Evolutionary conservation across 1,140 invertebrate genomes (phyloP), one percentile per base, ranked within the genome.

Genomic region (Branchinecta lynchi): DNA sequence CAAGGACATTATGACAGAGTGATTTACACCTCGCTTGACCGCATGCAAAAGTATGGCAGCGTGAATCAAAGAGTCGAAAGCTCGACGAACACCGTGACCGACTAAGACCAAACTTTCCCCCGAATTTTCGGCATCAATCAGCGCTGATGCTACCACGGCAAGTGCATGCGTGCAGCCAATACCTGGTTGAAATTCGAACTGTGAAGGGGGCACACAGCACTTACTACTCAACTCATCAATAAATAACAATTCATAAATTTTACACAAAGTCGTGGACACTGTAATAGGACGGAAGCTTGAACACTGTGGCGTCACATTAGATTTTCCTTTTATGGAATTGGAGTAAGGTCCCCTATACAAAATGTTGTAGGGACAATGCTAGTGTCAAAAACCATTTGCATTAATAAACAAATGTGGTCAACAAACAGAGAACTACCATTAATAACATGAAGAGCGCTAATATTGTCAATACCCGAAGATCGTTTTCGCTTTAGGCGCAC

Each of bases 371-470:
- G 51, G 17, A 60, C 51, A 60, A 6, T 60, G 51, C 51, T 60
- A 15, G 51, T 60, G 6, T 60, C 51, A 60, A 60, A 60, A 60
- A 60, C 6, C 51, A 60, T 60, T 20, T 60, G 51, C 51, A 60
- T 60, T 60, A 60, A 60, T 20, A 60, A 60, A 60, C 51, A 60
- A 60, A 60, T 60, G 6, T 60, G 51, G 51, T 60, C 51, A 60
- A 60, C 51, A 60, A 60, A 3, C 51, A 60, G 51, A 60, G 6
- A 60, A 20, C 51, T 60, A 60, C 51, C 17, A 6, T 60, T 2
- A 60, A 15, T 60, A 15, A 60, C 6, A 60, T 60, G 51, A 6
- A 20, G 17, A 3, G 51, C 51, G 17, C 51, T 20, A 60, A 60
- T 6, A 60, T 60, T 60, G 51, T 60, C 51, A 60, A 60, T 60